A percentile compares a stretch with the other conserved stretches of the same genome.
Evolutionary conservation across 1,140 invertebrate genomes (phyloP).

Genomic region (Sinella curviseta): DNA sequence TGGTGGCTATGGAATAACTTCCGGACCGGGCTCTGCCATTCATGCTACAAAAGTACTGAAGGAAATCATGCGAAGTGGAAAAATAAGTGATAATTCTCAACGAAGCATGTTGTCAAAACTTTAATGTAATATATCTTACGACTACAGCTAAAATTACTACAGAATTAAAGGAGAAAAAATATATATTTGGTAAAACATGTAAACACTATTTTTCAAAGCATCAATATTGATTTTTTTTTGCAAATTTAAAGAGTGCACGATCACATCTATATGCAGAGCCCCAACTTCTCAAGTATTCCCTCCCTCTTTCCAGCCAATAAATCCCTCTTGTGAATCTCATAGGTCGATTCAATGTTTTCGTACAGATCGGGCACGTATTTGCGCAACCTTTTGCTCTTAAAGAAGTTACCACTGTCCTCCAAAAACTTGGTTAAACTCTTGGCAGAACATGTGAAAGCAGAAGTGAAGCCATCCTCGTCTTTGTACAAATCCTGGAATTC

Average conservation of each 20-base stretch:
- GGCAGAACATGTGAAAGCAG: neutral
- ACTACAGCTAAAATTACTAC: no score
- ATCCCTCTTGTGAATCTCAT: neutral
- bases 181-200: no score
- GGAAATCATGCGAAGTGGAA: slow-evolving; percentile 52
- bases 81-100: no score
- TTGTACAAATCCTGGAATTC: neutral
- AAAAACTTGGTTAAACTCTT: no score
- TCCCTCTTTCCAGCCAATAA: neutral
- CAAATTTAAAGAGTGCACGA: no score
- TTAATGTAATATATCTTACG: no score
- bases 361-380: neutral
- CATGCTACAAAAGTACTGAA: slow-evolving; percentile 70
- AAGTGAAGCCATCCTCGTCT: neutral
- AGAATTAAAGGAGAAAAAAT: no score
- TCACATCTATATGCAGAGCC: no score
- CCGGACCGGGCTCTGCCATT: slow-evolving; percentile 79
- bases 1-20: slow-evolving; percentile 83
- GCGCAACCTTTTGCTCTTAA: neutral
- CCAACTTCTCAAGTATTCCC: neutral
- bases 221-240: no score
- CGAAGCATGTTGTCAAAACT: no score
- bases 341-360: neutral
- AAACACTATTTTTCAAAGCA: no score
- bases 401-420: no score